Conservation (phyloP, 2,888 invertebrate genomes). For the Oscheius sp. region DNA sequence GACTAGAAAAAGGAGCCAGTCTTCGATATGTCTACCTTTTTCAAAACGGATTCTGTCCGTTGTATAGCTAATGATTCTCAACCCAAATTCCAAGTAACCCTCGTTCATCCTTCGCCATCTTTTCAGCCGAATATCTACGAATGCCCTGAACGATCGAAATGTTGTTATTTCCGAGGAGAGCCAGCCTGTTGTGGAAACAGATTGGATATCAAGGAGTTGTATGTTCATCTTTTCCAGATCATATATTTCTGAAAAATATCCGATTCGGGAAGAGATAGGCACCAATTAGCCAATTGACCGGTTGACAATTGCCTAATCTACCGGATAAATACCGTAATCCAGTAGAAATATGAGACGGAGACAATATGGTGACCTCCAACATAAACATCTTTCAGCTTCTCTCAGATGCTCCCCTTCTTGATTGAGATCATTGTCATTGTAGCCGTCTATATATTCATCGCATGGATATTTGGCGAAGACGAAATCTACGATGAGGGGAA, state of each 20-base stretch:
- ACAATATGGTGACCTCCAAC: conserved; percentile 1
- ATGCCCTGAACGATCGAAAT: background rate
- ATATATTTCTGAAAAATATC: background rate
- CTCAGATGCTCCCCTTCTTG: background rate
- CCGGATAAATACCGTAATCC: conserved; percentile 33
- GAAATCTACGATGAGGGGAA: background rate
- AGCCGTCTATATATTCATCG: background rate
- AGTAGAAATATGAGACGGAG: conserved; percentile 21
- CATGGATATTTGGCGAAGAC: conserved; percentile 10
- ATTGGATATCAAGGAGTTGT: background rate
- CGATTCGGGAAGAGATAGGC: conserved; percentile 1
- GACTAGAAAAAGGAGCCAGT: background rate
- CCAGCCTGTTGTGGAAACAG: conserved; percentile 3
- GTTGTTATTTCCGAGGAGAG: conserved; percentile 8
- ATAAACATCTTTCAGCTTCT: conserved; percentile 2
- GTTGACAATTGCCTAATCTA: conserved; percentile 31
- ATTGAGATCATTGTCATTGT: background rate
- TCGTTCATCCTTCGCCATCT: background rate
- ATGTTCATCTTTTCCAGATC: background rate
- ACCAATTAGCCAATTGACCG: conserved; percentile 26
- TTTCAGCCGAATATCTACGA: conserved; percentile 24
- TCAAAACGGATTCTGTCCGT: background rate
- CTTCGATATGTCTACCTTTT: background rate
- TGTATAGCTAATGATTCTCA: conserved; percentile 13
- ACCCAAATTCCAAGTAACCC: conserved; percentile 6